Base-by-base conservation (phyloP, 2,797 vertebrate genomes). In the Clarias pachynema region DNA sequence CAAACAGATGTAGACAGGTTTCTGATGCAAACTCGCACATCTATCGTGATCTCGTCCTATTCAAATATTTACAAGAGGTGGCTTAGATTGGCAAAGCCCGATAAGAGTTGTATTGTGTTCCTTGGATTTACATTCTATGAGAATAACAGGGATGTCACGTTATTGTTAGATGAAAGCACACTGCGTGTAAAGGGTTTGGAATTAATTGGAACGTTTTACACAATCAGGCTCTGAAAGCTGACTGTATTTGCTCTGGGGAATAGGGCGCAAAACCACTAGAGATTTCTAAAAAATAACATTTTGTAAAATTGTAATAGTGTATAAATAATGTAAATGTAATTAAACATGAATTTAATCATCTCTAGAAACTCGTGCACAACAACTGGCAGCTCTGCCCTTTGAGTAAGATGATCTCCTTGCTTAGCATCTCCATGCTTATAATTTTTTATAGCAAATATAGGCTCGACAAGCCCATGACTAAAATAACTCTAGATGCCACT, bases 401-500 rank as follows among this genome's bases (percentile, higher is more conserved):
- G 22, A 73, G 34, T 44, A 29, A 15, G 81, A 18, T 44, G 56
- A 73, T 62, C 81, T 26, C 63, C 26, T 66, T 80, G 79, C 79
- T 80, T 60, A 69, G 31, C 66, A 81, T 68, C 63, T 69, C 66
- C 53, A 57, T 44, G 70, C 57, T 56, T 69, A 34, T 56, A 31
- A 40, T 82, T 72, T 81, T 68, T 80, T 85, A 65, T 40, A 65
- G 59, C 87, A 89, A 86, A 86, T 89, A 84, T 87, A 90, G 86
- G 78, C 79, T 69, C 10, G 86, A 84, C 86, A 89, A 87, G 75
- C 88, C 81, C 82, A 83, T 81, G 82, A 85, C 87, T 87, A 84
- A 88, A 90, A 89, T 89, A 91, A 81, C 83, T 77, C 37, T 70
- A 74, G 88, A 88, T 89, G 79, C 86, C 60, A 62, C 89, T 84